phyloP scores from a whole-genome alignment of 1,140 invertebrate species.

The Hermatobates lingyangjiaoensis region DNA sequence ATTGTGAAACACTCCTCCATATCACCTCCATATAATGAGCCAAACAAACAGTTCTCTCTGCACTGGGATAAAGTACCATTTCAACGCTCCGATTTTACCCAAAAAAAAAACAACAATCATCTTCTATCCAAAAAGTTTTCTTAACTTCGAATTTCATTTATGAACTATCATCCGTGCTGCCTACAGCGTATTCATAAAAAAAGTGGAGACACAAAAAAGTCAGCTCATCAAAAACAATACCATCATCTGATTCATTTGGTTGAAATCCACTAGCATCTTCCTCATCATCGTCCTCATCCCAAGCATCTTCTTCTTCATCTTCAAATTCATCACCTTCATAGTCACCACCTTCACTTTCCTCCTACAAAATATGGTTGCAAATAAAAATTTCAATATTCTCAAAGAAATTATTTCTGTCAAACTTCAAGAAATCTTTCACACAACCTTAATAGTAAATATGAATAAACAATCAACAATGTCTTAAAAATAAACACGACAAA shows the following conservation, averaged over 20 bases:
- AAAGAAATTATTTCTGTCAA: background rate
- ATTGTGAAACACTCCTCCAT: too few relatives aligned
- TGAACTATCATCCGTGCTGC: background rate
- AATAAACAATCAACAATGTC: too few relatives aligned
- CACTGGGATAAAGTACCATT: too few relatives aligned
- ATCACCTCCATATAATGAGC: too few relatives aligned
- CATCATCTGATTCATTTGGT: slow-evolving; percentile 25
- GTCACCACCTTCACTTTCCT: slow-evolving; percentile 43
- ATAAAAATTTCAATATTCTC: slow-evolving; percentile 12
- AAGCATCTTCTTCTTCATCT: slow-evolving; percentile 30
- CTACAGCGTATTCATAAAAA: background rate
- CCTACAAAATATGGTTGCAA: slow-evolving; percentile 21
- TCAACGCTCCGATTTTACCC: too few relatives aligned
- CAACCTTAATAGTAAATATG: too few relatives aligned
- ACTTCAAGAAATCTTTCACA: background rate
- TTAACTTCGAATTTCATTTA: background rate
- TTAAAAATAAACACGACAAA: background rate
- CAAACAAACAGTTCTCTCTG: too few relatives aligned
- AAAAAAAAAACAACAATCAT: too few relatives aligned
- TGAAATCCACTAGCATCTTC: slow-evolving; percentile 36
- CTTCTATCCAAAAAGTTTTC: background rate
- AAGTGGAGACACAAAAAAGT: background rate
- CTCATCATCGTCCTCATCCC: slow-evolving; percentile 39
- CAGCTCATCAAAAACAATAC: background rate
- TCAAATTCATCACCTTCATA: slow-evolving; percentile 40